Evolutionary conservation across 1,140 invertebrate genomes (phyloP).

Genomic region (Belonocnema kinseyi): DNA sequence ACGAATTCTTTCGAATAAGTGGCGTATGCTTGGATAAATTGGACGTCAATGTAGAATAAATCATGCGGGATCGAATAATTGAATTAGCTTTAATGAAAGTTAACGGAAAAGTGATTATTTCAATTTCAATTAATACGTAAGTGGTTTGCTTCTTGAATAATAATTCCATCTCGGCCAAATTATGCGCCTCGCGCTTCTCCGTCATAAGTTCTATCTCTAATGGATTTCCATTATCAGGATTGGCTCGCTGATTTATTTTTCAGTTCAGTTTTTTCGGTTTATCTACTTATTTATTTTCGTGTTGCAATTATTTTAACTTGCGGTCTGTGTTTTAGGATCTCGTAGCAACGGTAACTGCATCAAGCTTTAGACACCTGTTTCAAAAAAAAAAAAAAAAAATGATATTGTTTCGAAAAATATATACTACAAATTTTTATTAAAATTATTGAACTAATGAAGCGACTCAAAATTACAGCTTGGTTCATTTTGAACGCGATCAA

Average conservation of each 20-base stretch:
- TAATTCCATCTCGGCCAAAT: neutral
- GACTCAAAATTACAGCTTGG: too few species aligned
- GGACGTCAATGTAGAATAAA: conserved; percentile 18
- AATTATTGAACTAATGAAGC: too few species aligned
- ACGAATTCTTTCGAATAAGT: conserved; percentile 57
- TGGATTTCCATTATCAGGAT: conserved; percentile 11
- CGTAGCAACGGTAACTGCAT: too few species aligned
- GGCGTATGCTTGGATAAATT: conserved; percentile 25
- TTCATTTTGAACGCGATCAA: too few species aligned
- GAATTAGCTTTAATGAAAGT: conserved; percentile 1
- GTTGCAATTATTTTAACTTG: too few species aligned
- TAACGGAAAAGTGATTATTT: conserved; percentile 16
- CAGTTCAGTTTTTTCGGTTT: neutral
- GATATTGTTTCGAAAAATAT: too few species aligned
- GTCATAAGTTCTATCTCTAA: conserved; percentile 1
- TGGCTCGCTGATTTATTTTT: neutral
- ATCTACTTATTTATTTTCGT: neutral
- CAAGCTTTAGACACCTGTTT: too few species aligned
- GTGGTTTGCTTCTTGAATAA: conserved; percentile 8
- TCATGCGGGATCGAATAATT: conserved; percentile 21
- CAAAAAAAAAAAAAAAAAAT: too few species aligned
- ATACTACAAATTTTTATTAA: too few species aligned
- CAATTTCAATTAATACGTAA: conserved; percentile 27
- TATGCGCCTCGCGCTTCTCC: neutral
- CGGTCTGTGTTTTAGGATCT: too few species aligned